Conservation (phyloP, 23 tunicate species). For the Ascidia mentula region DNA sequence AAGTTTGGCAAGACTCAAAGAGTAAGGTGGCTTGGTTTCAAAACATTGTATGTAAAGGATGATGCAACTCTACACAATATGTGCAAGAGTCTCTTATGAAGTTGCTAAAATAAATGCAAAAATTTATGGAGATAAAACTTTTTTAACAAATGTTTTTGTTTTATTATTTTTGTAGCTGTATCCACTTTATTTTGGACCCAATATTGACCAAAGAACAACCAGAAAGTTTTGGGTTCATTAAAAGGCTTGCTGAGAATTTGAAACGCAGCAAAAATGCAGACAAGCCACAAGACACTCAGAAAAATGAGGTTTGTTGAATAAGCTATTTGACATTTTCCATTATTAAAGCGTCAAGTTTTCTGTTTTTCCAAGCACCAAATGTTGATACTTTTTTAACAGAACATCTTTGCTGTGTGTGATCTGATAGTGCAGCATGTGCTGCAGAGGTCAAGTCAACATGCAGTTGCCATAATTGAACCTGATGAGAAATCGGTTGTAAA, state of each 20-base stretch:
- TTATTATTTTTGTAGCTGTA: slow-evolving; percentile 33
- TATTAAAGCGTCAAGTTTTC: neutral
- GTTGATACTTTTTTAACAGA: slow-evolving; percentile 43
- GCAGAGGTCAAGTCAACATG: slow-evolving; percentile 65
- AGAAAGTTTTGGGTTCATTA: slow-evolving; percentile 88
- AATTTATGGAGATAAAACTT: neutral
- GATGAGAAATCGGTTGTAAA: slow-evolving; percentile 53
- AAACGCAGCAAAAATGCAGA: slow-evolving; percentile 43
- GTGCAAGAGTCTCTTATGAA: too few species aligned
- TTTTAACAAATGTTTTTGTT: neutral
- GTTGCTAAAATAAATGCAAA: too few species aligned
- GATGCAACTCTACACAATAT: too few species aligned
- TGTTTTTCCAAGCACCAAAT: too few species aligned
- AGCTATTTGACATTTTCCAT: neutral
- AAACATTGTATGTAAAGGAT: neutral
- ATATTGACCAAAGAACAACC: slow-evolving; percentile 78
- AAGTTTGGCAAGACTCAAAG: slow-evolving; percentile 79
- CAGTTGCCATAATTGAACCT: slow-evolving; percentile 84
- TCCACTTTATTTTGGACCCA: slow-evolving; percentile 88
- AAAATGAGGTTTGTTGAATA: slow-evolving; percentile 58
- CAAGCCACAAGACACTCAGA: slow-evolving; percentile 48
- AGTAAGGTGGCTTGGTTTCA: slow-evolving; percentile 24
- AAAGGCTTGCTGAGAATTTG: slow-evolving; percentile 56
- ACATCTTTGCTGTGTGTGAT: slow-evolving; percentile 87
- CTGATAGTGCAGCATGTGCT: slow-evolving; percentile 67